A percentile compares a stretch with the other conserved stretches of the same genome.
Evolutionary conservation across 2,113 vertebrate genomes (phyloP).

Genomic region (Sula dactylatra): DNA sequence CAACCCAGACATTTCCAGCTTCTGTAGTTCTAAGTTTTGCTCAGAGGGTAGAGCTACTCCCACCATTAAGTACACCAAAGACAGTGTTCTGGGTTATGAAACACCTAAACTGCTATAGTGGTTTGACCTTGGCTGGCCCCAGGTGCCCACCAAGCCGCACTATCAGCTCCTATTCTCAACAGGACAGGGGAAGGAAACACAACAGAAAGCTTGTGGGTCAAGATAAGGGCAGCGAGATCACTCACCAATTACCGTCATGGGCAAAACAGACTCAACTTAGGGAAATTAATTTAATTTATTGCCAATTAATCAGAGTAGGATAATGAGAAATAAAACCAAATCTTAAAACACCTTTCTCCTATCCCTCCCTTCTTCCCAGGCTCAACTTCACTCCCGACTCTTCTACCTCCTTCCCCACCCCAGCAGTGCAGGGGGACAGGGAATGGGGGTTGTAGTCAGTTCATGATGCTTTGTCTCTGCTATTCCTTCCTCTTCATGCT

Average conservation of each 20-base stretch:
- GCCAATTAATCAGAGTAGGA: neutral
- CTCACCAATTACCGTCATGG: neutral
- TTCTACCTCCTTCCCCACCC: neutral
- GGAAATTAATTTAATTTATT: neutral
- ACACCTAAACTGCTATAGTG: neutral
- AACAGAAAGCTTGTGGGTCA: rapidly evolving
- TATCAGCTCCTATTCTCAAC: neutral
- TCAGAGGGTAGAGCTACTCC: neutral
- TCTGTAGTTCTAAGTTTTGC: neutral
- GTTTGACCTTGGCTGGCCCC: neutral
- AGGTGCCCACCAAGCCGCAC: neutral
- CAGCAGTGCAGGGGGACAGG: neutral
- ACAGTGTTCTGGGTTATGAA: neutral
- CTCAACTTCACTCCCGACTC: neutral
- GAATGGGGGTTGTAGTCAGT: neutral
- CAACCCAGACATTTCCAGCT: neutral
- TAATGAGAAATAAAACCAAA: neutral
- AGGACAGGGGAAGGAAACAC: neutral
- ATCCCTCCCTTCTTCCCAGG: neutral
- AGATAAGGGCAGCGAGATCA: neutral
- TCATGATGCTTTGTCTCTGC: neutral
- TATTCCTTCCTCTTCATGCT: neutral
- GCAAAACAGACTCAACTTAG: neutral
- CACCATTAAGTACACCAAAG: neutral
- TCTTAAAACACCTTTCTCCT: neutral